Evolutionary conservation across 2,113 vertebrate genomes (phyloP).

Genomic region (Catagonus wagneri): DNA sequence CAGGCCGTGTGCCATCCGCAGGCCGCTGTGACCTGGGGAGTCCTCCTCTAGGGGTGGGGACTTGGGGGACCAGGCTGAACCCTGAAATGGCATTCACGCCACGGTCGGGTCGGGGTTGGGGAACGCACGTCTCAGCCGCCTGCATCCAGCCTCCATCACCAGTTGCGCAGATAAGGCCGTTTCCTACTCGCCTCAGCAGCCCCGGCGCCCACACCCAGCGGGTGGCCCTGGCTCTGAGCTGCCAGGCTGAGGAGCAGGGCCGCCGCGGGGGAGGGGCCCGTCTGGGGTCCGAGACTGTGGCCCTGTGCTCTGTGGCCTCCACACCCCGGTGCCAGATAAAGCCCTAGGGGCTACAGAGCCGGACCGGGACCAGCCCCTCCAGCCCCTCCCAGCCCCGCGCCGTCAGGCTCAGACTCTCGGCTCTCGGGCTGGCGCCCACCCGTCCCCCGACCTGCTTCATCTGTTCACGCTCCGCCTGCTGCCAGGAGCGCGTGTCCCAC

Average conservation of each 20-base stretch:
- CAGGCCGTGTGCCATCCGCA: rapidly evolving
- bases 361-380: rapidly evolving
- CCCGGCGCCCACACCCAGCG: rapidly evolving
- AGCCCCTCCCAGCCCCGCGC: not conserved
- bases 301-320: too few species aligned
- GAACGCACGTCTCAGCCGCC: rapidly evolving
- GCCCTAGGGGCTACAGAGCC: too few species aligned
- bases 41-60: not conserved
- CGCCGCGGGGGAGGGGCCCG: rapidly evolving
- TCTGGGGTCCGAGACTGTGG: rapidly evolving
- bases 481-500: not conserved
- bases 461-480: rapidly evolving
- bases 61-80: not conserved
- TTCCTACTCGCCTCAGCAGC: too few species aligned
- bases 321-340: rapidly evolving
- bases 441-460: not conserved
- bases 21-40: not conserved
- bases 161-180: not conserved
- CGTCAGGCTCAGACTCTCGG: rapidly evolving
- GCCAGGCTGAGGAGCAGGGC: rapidly evolving
- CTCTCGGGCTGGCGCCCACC: not conserved
- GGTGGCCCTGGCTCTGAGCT: not conserved
- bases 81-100: rapidly evolving
- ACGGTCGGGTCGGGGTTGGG: too few species aligned
- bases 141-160: not conserved